Percentiles rank a stretch among this genome's conserved stretches.
phyloP scores from a whole-genome alignment of 2,888 invertebrate genomes.

The Unio delphinus region DNA sequence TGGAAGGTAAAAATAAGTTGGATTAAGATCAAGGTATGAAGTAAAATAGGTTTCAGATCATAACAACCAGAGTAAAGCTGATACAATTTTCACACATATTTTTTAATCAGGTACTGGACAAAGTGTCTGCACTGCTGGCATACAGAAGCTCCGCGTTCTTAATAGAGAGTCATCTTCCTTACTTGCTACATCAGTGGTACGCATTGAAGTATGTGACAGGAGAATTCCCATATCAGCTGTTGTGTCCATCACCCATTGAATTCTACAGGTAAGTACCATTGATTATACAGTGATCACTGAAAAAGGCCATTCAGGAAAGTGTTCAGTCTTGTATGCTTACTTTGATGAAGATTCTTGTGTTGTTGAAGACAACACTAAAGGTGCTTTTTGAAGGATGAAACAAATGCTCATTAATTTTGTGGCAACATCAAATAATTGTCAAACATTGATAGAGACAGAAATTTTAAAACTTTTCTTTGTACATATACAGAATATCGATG shows the following conservation, averaged over 20 bases:
- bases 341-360: too few species aligned
- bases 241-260: conserved; percentile 13
- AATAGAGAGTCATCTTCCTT: conserved; percentile 58
- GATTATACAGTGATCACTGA: too few species aligned
- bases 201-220: conserved; percentile 33
- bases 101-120: conserved; percentile 49
- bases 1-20: too few species aligned
- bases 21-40: background rate
- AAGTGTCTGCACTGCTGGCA: conserved; percentile 39
- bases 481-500: too few species aligned
- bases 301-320: too few species aligned
- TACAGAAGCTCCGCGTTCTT: conserved; percentile 39
- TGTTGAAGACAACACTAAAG: too few species aligned
- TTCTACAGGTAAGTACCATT: conserved; percentile 53
- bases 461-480: too few species aligned
- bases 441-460: too few species aligned
- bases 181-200: conserved; percentile 62
- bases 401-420: too few species aligned
- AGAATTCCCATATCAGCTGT: conserved; percentile 56
- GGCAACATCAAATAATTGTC: too few species aligned
- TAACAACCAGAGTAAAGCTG: background rate
- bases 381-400: too few species aligned
- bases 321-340: too few species aligned
- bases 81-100: background rate
- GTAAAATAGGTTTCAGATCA: background rate